phyloP scores from a whole-genome alignment of 2,113 vertebrate species.

The Chloropsis cyanopogon region DNA sequence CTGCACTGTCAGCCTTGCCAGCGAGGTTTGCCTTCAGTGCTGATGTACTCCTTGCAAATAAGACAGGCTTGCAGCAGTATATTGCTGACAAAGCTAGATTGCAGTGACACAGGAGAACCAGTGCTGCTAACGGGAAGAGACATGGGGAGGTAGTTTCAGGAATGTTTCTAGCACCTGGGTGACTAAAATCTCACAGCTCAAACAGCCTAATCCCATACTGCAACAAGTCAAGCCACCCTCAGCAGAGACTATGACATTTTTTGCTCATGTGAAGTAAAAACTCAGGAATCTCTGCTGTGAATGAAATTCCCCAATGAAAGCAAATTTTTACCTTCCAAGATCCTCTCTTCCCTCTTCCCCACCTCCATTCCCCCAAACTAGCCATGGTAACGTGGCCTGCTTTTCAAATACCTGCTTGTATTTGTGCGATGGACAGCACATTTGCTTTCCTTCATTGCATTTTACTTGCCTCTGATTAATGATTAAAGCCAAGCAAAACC shows the following conservation, averaged over 20 bases:
- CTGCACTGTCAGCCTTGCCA: neutral
- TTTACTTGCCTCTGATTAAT: slow-evolving; percentile 5
- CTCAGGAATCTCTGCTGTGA: neutral
- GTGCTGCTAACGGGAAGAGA: neutral
- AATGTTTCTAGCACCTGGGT: neutral
- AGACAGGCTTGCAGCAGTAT: neutral
- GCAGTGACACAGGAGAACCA: neutral
- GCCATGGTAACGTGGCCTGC: neutral
- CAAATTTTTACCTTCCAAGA: neutral
- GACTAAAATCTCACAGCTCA: neutral
- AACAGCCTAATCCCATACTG: neutral
- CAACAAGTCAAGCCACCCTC: neutral
- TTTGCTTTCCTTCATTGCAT: neutral
- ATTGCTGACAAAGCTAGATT: neutral
- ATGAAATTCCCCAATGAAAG: neutral
- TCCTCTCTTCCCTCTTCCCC: neutral
- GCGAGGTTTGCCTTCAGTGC: neutral
- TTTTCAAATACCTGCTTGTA: neutral
- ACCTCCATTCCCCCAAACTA: neutral
- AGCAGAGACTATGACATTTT: neutral
- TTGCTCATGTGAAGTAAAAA: neutral
- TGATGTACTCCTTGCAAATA: neutral
- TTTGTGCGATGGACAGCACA: accelerated
- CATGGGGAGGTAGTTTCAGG: neutral
- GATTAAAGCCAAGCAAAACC: neutral